Conservation (phyloP, 1,140 invertebrate species). For the Geopemphigus sp. region DNA sequence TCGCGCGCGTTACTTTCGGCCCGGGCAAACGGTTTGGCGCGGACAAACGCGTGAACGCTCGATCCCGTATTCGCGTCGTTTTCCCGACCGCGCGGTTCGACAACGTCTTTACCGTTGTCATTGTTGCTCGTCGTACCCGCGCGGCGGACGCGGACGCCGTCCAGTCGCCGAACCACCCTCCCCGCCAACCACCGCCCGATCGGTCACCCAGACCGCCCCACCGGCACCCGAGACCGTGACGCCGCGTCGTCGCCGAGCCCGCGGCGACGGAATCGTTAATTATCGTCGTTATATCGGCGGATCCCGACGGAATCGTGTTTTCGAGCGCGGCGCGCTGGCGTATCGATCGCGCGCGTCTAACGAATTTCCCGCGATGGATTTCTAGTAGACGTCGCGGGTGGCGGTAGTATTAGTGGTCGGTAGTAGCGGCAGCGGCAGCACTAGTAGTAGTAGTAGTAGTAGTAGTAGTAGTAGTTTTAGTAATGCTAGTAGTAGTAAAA, state of each 20-base stretch:
- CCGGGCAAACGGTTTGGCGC: too few relatives aligned
- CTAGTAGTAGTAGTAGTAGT: too few relatives aligned
- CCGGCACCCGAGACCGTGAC: constrained; percentile 4
- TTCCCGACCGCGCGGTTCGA: too few relatives aligned
- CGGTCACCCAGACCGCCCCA: constrained; percentile 12
- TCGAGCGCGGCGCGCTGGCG: neutral
- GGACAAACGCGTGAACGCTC: too few relatives aligned
- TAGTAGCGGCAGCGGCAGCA: neutral
- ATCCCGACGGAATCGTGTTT: constrained; percentile 12
- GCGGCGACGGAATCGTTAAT: constrained; percentile 30
- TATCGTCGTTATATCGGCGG: neutral
- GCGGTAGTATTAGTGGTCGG: too few relatives aligned
- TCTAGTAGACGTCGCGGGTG: neutral
- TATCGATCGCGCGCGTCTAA: constrained; percentile 17
- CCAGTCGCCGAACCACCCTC: neutral
- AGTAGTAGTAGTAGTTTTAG: neutral
- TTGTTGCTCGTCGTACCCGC: too few relatives aligned
- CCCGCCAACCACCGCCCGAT: neutral
- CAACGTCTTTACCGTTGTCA: too few relatives aligned
- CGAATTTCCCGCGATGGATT: constrained; percentile 32
- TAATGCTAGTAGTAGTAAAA: neutral
- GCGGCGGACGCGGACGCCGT: too few relatives aligned
- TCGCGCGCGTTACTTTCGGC: too few relatives aligned
- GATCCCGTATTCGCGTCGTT: too few relatives aligned
- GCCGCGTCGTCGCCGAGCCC: too few relatives aligned